Evolutionary conservation across 2,888 invertebrate species (phyloP), one percentile per base, ranked within the genome.

Genomic region (Cosmopolites sordidus): DNA sequence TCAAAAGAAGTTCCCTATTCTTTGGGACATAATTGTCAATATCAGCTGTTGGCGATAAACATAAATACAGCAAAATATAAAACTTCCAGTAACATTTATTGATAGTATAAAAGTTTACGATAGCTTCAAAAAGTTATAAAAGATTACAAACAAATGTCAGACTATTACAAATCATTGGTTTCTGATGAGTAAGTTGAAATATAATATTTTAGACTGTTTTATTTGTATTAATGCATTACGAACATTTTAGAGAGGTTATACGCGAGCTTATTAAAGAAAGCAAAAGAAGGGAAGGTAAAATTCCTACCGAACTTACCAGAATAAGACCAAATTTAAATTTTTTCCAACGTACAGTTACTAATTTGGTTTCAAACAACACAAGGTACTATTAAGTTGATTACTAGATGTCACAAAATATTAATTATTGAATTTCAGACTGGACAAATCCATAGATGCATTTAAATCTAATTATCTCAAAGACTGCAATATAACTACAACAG

Each of bases 261-360:
- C 54, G 44, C 30, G 62, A 61, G 18, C 57, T 64, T n/a, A 47
- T 64, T 30, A 60, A 53, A 51, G 64, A 64, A n/a, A 62, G 63
- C 41, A 58, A 61, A 46, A 55, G 54, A 17, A 54, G 62, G 48
- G 62, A 63, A 42, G 62, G 62, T 9, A 54, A 39, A 38, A 33
- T 59, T n/a, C 16, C 47, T 14, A 48, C 45, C 16, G 60, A 61
- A 43, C 55, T 48, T 44, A 45, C 61, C 29, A 56, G 63, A 45
- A 29, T 63, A 5, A 62, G 60, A 22, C 64, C 64, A 2, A 64
- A 64, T 48, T 51, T 64, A 16, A 61, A 63, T 40, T 64, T 64
- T 40, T 60, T 64, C 27, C 62, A 64, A 47, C 55, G 64, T 30
- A 64, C 64, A 9, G 61, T 64, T 16, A 54, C 54, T 17, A 62